Conservation (phyloP, 1,140 invertebrate genomes). For the Mycetomoellerius zeteki region DNA sequence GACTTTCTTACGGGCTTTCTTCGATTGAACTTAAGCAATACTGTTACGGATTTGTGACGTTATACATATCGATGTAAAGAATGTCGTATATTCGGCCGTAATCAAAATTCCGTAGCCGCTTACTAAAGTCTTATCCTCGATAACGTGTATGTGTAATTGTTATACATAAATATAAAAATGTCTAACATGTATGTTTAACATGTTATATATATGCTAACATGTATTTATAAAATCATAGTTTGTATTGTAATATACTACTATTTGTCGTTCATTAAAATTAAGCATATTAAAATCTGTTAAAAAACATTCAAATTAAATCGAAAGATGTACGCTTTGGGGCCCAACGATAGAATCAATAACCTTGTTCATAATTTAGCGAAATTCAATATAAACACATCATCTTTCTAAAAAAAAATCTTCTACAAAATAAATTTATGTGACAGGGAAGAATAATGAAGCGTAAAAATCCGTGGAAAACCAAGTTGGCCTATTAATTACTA, state of each 20-base stretch:
- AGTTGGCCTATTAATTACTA: not conserved
- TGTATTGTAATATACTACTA: too few relatives aligned
- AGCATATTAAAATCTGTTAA: not conserved
- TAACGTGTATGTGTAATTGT: not conserved
- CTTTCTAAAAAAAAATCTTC: not conserved
- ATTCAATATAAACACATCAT: not conserved
- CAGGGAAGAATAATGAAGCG: not conserved
- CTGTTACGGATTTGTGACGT: conserved; percentile 83
- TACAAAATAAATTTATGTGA: not conserved
- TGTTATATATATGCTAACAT: too few relatives aligned
- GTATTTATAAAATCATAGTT: too few relatives aligned
- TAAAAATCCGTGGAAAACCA: not conserved
- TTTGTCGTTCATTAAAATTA: not conserved
- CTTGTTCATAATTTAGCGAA: not conserved
- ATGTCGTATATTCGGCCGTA: conserved; percentile 54
- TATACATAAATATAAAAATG: not conserved
- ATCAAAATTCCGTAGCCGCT: conserved; percentile 33
- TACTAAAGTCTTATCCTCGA: not conserved
- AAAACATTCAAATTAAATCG: not conserved
- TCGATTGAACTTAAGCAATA: conserved; percentile 85
- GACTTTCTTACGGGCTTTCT: conserved; percentile 87
- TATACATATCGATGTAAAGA: conserved; percentile 80
- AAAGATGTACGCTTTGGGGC: not conserved
- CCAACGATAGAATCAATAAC: not conserved
- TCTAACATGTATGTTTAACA: too few relatives aligned